These are phyloP conservation scores for Melanophora roralis DNA, from an alignment of 2,888 invertebrate genomes.

Conservation along the genomic window DNA sequence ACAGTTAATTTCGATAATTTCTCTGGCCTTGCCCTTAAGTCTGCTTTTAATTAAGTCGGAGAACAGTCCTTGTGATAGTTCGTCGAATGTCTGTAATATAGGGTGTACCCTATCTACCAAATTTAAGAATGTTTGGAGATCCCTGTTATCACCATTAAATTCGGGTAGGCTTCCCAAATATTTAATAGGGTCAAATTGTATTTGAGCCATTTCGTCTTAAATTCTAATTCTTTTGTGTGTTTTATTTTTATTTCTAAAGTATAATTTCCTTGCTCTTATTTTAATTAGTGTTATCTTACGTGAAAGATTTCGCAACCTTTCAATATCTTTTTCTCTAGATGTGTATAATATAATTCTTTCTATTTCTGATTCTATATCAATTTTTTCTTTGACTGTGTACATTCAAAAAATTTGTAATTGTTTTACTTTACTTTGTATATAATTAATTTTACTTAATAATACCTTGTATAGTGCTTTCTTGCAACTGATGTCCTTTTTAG, in stretches of 20 bases:
- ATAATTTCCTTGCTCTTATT: neutral
- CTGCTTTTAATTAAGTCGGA: constrained; percentile 55
- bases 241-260: neutral
- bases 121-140: constrained; percentile 19
- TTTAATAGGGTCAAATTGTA: constrained; percentile 40
- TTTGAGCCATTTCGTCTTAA: constrained; percentile 2
- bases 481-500: neutral
- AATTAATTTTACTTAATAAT: constrained; percentile 1
- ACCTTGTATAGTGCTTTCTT: neutral
- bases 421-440: neutral
- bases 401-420: neutral
- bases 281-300: neutral
- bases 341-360: neutral
- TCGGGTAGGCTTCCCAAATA: constrained; percentile 31
- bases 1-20: constrained; percentile 56
- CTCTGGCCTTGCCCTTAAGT: constrained; percentile 48
- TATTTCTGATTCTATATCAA: neutral
- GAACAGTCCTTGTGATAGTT: constrained; percentile 50
- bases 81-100: constrained; percentile 32
- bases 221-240: neutral
- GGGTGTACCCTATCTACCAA: constrained; percentile 51
- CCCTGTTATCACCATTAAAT: constrained; percentile 27
- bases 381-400: neutral
- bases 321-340: neutral
- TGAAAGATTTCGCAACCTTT: neutral